Conservation (phyloP, 2,797 vertebrate genomes). For the Platalea minor region DNA sequence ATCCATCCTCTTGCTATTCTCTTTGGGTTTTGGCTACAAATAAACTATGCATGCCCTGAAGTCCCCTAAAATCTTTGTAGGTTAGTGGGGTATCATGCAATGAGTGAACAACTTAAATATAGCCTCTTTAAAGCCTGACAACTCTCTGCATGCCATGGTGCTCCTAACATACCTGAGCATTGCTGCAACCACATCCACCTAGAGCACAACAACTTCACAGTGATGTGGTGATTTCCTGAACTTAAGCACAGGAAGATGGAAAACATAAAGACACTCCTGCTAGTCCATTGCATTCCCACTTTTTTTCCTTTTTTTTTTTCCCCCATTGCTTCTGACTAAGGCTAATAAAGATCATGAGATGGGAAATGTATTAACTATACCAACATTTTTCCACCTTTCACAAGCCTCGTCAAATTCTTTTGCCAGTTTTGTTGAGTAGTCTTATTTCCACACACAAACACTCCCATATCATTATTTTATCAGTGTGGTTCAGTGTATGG, state of each 20-base stretch:
- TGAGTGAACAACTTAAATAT: neutral
- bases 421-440: neutral
- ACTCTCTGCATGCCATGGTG: rapidly evolving
- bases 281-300: neutral
- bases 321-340: neutral
- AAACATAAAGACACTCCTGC: neutral
- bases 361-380: neutral
- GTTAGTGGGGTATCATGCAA: neutral
- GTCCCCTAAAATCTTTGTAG: neutral
- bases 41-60: neutral
- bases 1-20: neutral
- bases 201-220: neutral
- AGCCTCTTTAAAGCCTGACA: neutral
- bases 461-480: neutral
- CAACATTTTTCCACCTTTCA: neutral
- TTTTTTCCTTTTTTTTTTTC: neutral
- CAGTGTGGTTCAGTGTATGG: neutral
- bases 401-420: neutral
- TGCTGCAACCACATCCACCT: neutral
- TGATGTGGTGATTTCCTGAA: neutral
- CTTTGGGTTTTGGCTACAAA: neutral
- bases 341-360: neutral
- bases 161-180: neutral
- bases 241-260: neutral
- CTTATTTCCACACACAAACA: neutral